These are phyloP conservation scores for Apistogramma diplotaenia DNA, from an alignment of 2,113 vertebrate genomes.

Conservation along the genomic window DNA sequence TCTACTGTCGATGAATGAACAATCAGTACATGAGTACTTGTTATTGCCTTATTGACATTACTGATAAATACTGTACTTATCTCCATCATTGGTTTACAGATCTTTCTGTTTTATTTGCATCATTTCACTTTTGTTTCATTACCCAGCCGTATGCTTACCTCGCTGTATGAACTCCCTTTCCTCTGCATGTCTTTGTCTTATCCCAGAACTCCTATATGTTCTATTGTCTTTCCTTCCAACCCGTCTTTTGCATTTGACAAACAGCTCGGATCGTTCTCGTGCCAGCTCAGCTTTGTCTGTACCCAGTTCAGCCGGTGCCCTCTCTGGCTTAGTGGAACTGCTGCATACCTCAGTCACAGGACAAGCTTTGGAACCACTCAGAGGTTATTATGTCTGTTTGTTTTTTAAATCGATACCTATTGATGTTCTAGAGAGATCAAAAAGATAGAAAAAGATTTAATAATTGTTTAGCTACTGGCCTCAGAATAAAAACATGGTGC, in stretches of 20 bases:
- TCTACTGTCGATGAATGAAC: not conserved
- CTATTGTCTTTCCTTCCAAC: not conserved
- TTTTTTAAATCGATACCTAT: too few relatives aligned
- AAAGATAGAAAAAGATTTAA: too few relatives aligned
- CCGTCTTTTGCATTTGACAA: not conserved
- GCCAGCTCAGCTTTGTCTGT: conserved; percentile 12
- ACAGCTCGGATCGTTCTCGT: conserved; percentile 62
- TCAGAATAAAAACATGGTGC: too few relatives aligned
- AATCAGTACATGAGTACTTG: not conserved
- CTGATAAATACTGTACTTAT: not conserved
- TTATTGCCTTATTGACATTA: not conserved
- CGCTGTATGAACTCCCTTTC: not conserved
- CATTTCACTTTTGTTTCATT: not conserved
- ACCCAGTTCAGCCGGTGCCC: conserved; percentile 45
- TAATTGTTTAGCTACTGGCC: too few relatives aligned
- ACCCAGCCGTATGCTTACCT: not conserved
- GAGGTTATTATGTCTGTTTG: too few relatives aligned
- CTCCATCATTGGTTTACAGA: not conserved
- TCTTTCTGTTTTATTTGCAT: not conserved
- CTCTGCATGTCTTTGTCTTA: not conserved
- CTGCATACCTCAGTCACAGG: conserved; percentile 36
- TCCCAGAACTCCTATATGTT: not conserved
- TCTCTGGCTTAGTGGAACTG: conserved; percentile 40
- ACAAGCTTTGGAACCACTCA: conserved; percentile 45
- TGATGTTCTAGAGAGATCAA: too few relatives aligned